Percentiles rank a stretch among this genome's conserved stretches.
These are phyloP conservation scores for Orientallactaga sibirica DNA, from an alignment of 2,797 vertebrate species.

Conservation along the genomic window DNA sequence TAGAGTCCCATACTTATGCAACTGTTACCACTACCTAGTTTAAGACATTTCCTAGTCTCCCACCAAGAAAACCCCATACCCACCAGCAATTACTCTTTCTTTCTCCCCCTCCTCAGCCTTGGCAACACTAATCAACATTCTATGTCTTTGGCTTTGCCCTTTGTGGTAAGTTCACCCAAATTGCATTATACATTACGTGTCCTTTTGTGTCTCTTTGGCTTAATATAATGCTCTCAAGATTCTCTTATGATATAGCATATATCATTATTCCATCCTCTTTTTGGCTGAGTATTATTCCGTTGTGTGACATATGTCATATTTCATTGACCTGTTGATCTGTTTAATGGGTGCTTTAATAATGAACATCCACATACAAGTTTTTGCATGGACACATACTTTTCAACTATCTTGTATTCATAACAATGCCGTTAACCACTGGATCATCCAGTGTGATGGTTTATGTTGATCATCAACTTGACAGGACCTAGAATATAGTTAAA, in stretches of 20 bases:
- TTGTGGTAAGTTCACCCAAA: neutral
- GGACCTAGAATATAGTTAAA: no score
- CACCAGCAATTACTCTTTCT: neutral
- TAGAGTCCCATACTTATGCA: neutral
- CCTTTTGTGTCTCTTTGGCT: neutral
- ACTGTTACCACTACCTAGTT: neutral
- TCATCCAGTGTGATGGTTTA: neutral
- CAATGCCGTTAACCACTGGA: neutral
- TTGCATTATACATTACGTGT: neutral
- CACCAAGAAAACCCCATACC: neutral
- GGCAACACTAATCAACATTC: neutral
- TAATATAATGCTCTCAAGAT: neutral
- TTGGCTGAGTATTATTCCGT: neutral
- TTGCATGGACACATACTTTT: neutral
- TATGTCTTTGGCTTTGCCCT: neutral
- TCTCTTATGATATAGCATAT: neutral
- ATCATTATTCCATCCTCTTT: neutral
- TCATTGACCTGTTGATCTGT: neutral
- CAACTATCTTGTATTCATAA: neutral
- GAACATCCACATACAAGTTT: neutral
- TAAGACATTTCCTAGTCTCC: neutral
- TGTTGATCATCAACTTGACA: no score
- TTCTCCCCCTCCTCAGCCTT: neutral
- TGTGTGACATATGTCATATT: neutral
- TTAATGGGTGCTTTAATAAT: neutral